Evolutionary conservation across 1,140 invertebrate species (phyloP), one percentile per base, ranked within the genome.

Genomic region (Drosophila azteca): DNA sequence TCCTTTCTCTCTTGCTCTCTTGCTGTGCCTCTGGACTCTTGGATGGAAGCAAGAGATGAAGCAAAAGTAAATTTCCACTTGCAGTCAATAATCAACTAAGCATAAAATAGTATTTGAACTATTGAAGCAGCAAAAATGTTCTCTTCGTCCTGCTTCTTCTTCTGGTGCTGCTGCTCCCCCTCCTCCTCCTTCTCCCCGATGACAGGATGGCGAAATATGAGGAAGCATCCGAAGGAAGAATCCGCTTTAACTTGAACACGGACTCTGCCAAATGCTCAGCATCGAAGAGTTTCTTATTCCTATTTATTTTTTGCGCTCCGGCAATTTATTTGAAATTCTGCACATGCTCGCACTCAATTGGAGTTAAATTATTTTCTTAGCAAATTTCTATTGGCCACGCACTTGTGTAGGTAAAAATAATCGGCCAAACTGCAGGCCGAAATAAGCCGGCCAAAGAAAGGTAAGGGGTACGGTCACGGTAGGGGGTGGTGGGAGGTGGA

Each of bases 21-120:
- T 41, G 35, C 41, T 35, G 39, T 46, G 35, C 15, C 26, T 24
- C 62, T 57, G 51, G 49, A 52, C 24, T 45, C 26, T 44, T 58
- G 60, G 31, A 35, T 35, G 31, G 31, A 35, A 69, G 58, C n/a
- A 45, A 20, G 17, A 20, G 17, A 20, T 50, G 71, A 26, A 69
- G 80, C 76, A 79, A 79, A 83, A 74, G 71, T 74, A 74, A 74
- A 74, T 74, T 74, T 74, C 71, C 61, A 74, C 71, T 74, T 74
- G 71, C 79, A 88, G 83, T 88, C 83, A 83, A 88, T 88, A 88
- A 88, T 88, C 83, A 88, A 88, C 83, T 88, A 88, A 88, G 84
- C 83, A 88, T 88, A 88, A 88, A 88, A 88, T 88, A 88, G 83
- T 88, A 88, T 88, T 89, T 88, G 83, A 87, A 81, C 83, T 87